These are phyloP conservation scores for Stigmatopora argus DNA, from an alignment of 2,113 vertebrate species.

Conservation along the genomic window DNA sequence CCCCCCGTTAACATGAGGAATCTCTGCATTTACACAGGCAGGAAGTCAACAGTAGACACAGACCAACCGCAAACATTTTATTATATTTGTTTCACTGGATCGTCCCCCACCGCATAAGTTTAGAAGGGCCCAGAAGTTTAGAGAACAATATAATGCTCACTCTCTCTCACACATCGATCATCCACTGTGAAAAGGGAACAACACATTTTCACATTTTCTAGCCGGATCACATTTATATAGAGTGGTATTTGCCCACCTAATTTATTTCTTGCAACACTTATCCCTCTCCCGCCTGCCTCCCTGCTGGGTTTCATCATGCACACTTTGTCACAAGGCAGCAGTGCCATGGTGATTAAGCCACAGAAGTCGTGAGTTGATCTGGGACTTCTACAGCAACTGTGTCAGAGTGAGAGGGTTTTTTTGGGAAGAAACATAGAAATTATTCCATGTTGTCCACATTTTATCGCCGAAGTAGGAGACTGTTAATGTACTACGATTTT, in stretches of 20 bases:
- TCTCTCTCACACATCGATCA: constrained; percentile 57
- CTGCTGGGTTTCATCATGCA: constrained; percentile 67
- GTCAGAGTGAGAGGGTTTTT: constrained; percentile 31
- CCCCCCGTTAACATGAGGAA: constrained; percentile 57
- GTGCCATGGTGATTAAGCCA: constrained; percentile 52
- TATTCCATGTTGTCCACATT: constrained; percentile 25
- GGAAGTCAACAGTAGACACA: constrained; percentile 13
- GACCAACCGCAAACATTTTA: neutral
- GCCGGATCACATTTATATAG: constrained; percentile 54
- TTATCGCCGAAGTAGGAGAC: constrained; percentile 24
- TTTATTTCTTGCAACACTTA: constrained; percentile 59
- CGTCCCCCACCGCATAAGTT: neutral
- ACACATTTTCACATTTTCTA: constrained; percentile 55
- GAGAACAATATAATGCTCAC: constrained; percentile 56
- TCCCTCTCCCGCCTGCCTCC: constrained; percentile 45
- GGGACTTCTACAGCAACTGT: constrained; percentile 47
- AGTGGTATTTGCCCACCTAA: constrained; percentile 53
- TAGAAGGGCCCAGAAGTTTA: constrained; percentile 36
- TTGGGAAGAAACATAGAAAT: constrained; percentile 28
- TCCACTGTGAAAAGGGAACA: constrained; percentile 49
- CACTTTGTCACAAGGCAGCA: constrained; percentile 59
- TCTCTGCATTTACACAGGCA: constrained; percentile 35
- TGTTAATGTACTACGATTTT: constrained; percentile 5
- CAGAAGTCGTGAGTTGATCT: constrained; percentile 49
- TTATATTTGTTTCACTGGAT: neutral